These are phyloP conservation scores for Amblyornis subalaris DNA, from an alignment of 2,113 vertebrate species.

Conservation along the genomic window DNA sequence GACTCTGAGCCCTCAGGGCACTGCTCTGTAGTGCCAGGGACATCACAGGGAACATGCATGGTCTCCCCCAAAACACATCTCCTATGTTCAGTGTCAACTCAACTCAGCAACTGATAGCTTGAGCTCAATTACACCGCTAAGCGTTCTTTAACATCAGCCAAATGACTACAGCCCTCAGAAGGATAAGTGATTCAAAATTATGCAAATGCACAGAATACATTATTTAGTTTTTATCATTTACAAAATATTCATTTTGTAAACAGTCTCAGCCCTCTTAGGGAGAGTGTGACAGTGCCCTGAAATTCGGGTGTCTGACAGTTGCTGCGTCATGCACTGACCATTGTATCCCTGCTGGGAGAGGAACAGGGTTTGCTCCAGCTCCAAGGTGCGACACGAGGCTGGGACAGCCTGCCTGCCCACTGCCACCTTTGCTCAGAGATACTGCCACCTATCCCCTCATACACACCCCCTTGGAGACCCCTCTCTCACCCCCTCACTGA, in stretches of 20 bases:
- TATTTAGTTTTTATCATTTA: slow-evolving; percentile 23
- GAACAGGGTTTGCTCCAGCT: not conserved
- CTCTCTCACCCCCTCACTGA: not conserved
- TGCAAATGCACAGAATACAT: not conserved
- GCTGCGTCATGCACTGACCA: fast-evolving
- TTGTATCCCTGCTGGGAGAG: fast-evolving
- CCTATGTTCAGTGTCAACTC: not conserved
- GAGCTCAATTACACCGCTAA: not conserved
- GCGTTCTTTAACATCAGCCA: not conserved
- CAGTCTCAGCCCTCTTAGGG: not conserved
- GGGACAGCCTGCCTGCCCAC: not conserved
- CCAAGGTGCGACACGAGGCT: fast-evolving
- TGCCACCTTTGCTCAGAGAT: fast-evolving
- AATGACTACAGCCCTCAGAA: slow-evolving; percentile 1
- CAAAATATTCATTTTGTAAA: not conserved
- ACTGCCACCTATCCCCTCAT: not conserved
- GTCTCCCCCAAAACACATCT: not conserved
- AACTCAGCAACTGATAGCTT: fast-evolving
- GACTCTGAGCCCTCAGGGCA: not conserved
- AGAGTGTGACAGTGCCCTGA: not conserved
- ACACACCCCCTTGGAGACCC: not conserved
- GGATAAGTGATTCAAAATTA: slow-evolving; percentile 33
- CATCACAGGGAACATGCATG: fast-evolving
- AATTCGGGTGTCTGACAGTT: not conserved
- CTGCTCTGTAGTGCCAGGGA: not conserved